Evolutionary conservation across 2,888 invertebrate species (phyloP).

Genomic region (Syrphus vitripennis): DNA sequence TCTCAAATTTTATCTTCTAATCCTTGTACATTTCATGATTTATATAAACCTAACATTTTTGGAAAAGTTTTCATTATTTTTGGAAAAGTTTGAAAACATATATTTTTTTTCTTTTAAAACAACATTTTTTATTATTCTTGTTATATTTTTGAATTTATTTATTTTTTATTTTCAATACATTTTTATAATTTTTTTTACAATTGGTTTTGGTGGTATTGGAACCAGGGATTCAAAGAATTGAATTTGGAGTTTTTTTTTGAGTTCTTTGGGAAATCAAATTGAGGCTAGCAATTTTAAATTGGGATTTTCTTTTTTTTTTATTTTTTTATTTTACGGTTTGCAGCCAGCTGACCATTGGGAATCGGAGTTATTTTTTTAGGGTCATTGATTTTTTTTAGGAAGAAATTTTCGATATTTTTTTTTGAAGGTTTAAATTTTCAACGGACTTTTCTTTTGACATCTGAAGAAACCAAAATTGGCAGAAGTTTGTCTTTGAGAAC

Average conservation of each 20-base stretch:
- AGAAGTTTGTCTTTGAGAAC: not conserved
- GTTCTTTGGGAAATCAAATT: not conserved
- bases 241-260: not conserved
- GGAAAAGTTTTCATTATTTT: not conserved
- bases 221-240: not conserved
- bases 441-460: not conserved
- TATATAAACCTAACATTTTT: not conserved
- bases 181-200: not conserved
- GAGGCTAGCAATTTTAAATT: not conserved
- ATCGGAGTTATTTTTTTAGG: not conserved
- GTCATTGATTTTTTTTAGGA: not conserved
- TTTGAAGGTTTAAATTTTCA: not conserved
- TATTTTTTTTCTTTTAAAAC: not conserved
- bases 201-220: not conserved
- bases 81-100: not conserved
- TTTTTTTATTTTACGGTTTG: not conserved
- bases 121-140: not conserved
- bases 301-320: not conserved
- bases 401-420: not conserved
- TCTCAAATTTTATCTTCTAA: too few relatives aligned
- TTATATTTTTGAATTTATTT: not conserved
- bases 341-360: not conserved
- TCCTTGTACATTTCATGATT: too few relatives aligned
- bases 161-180: not conserved
- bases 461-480: too few relatives aligned